Base-by-base conservation (phyloP, 2,888 invertebrate species). In the Apamea epomidion region DNA sequence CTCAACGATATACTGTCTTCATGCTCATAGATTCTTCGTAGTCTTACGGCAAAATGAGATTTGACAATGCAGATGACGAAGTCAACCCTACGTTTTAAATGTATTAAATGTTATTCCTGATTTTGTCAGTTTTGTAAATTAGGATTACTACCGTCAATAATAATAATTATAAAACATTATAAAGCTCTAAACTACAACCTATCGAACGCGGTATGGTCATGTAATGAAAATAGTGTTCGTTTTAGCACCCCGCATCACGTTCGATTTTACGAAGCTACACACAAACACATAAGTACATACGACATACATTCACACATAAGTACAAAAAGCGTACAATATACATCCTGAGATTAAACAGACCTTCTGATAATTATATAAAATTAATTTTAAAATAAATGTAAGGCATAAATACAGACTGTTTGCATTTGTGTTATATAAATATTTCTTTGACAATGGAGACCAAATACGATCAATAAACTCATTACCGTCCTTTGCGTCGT, bases 281-380 rank as follows among this genome's bases (percentile, higher is more conserved):
- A 88, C 88, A 83, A 89, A 90, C 83, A 86, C 72, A 85, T 91
- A 91, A 91, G 91, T 91, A 92, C 91, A 91, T 90, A 90, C 86
- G 73, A 89, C 85, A 91, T 81, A 85, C 91, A 91, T 82, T 80
- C 94, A 93, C 94, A 94, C 92, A 92, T 95, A 96, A 95, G 95
- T 96, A 96, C 95, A 94, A 94, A 94, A 94, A 94, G 87, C 85
- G 88, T 89, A 94, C 93, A 93, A 94, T 93, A 89, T 86, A 91
- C 88, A 91, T 87, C 85, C 88, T 91, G 94, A 95, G 95, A 96
- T 96, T 94, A 92, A 90, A 92, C 93, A 94, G 93, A 94, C 92
- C 92, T 91, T 76, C 76, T 78, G 74, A 84, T 80, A 67, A 82
- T 79, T 54, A 82, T 83, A 74, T 81, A 80, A 73, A 82, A 76